Percentiles rank a stretch among this genome's conserved stretches.
phyloP scores from a whole-genome alignment of 2,888 invertebrate genomes.

The Caenorhabditis sp. region DNA sequence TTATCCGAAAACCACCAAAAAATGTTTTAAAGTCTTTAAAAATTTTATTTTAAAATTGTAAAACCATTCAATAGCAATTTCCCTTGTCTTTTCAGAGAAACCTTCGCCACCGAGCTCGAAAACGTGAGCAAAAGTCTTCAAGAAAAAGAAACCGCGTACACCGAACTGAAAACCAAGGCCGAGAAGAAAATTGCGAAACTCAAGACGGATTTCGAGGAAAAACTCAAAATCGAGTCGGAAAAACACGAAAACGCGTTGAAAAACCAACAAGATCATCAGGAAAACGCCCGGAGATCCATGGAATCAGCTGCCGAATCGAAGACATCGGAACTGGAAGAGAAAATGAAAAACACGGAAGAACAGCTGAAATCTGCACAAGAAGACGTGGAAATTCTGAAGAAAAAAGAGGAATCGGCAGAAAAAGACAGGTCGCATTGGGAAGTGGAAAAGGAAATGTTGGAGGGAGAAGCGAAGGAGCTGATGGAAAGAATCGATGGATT shows the following conservation, averaged over 20 bases:
- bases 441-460: conserved; percentile 42
- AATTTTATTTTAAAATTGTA: too few relatives aligned
- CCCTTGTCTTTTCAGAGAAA: conserved; percentile 61
- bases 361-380: conserved; percentile 3
- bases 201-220: conserved; percentile 57
- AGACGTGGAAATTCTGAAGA: conserved; percentile 19
- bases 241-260: conserved; percentile 19
- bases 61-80: too few relatives aligned
- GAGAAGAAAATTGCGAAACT: conserved; percentile 65
- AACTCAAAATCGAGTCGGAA: conserved; percentile 23
- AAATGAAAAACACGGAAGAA: conserved; percentile 22
- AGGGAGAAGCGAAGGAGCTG: conserved; percentile 38
- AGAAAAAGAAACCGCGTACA: conserved; percentile 41
- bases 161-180: conserved; percentile 57
- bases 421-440: conserved; percentile 45
- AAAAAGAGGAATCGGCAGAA: conserved; percentile 31
- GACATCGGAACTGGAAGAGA: conserved; percentile 25
- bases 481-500: conserved; percentile 40
- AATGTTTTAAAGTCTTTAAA: too few relatives aligned
- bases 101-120: conserved; percentile 57
- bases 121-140: conserved; percentile 30
- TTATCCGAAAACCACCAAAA: too few relatives aligned
- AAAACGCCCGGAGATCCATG: background rate
- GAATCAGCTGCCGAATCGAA: conserved; percentile 33
- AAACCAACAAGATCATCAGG: background rate